Percentiles rank a stretch among this genome's conserved stretches.
phyloP scores from a whole-genome alignment of 2,888 invertebrate genomes.

The Chesias legatella region DNA sequence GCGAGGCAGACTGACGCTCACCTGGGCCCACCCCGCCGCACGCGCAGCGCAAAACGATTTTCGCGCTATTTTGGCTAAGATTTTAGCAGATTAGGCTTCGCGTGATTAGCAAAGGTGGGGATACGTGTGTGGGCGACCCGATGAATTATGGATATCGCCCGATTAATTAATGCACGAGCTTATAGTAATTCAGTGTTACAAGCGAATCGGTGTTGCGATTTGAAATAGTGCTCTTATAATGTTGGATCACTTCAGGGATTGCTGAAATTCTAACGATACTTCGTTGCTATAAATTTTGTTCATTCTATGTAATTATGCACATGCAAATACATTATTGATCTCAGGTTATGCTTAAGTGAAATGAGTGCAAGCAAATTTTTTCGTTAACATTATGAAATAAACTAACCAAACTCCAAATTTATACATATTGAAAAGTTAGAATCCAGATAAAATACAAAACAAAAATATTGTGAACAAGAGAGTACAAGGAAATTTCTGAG shows the following conservation, averaged over 20 bases:
- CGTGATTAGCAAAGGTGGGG: slow-evolving; percentile 68
- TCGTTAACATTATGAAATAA: too few species aligned
- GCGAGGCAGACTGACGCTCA: slow-evolving; percentile 73
- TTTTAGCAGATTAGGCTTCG: slow-evolving; percentile 75
- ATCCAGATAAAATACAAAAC: too few species aligned
- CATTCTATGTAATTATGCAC: background rate
- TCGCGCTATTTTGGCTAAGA: slow-evolving; percentile 80
- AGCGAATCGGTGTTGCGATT: slow-evolving; percentile 31
- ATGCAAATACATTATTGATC: too few species aligned
- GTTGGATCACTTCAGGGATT: background rate
- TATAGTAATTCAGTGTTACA: slow-evolving; percentile 52
- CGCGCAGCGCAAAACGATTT: slow-evolving; percentile 73
- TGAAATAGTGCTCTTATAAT: slow-evolving; percentile 15
- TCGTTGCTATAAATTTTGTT: too few species aligned
- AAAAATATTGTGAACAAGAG: too few species aligned
- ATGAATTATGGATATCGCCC: slow-evolving; percentile 54
- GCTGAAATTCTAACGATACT: too few species aligned
- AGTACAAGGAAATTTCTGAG: too few species aligned
- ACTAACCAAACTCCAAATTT: too few species aligned
- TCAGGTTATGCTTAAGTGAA: too few species aligned
- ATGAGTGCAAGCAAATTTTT: too few species aligned
- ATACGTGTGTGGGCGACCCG: slow-evolving; percentile 65
- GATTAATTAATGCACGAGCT: slow-evolving; percentile 53
- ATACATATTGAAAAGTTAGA: too few species aligned
- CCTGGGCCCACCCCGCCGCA: slow-evolving; percentile 66